A percentile compares a stretch with the other conserved stretches of the same genome.
Evolutionary conservation across 2,888 invertebrate species (phyloP).

Genomic region (Spisula solida): DNA sequence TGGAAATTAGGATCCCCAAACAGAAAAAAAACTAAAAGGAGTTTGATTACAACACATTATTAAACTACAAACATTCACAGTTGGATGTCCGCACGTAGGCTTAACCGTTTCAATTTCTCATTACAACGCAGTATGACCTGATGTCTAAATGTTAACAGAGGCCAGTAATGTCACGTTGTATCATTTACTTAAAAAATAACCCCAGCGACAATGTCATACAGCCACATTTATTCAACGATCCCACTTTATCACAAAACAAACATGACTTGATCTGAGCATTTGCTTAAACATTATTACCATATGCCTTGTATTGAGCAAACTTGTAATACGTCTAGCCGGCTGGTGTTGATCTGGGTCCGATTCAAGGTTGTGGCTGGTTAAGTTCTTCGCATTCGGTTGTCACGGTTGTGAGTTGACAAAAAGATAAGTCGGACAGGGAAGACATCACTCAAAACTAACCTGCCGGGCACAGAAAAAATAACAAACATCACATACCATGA

Average conservation of each 20-base stretch:
- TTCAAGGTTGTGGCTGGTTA: too few relatives aligned
- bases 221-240: conserved; percentile 16
- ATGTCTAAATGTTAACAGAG: background rate
- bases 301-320: background rate
- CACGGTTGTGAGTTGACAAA: too few relatives aligned
- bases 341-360: too few relatives aligned
- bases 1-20: too few relatives aligned
- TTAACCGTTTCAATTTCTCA: conserved; percentile 6
- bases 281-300: background rate
- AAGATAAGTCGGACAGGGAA: too few relatives aligned
- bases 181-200: conserved; percentile 26
- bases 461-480: too few relatives aligned
- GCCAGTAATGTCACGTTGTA: conserved; percentile 8
- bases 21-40: too few relatives aligned
- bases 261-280: background rate
- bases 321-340: background rate
- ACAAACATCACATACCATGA: too few relatives aligned
- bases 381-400: too few relatives aligned
- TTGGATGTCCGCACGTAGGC: background rate
- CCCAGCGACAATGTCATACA: conserved; percentile 19
- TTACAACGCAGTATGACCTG: background rate
- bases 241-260: conserved; percentile 17
- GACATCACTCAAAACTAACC: too few relatives aligned
- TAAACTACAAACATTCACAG: too few relatives aligned
- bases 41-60: too few relatives aligned